Evolutionary conservation across 1,140 invertebrate species (phyloP).

Genomic region (Zophobas atratus): DNA sequence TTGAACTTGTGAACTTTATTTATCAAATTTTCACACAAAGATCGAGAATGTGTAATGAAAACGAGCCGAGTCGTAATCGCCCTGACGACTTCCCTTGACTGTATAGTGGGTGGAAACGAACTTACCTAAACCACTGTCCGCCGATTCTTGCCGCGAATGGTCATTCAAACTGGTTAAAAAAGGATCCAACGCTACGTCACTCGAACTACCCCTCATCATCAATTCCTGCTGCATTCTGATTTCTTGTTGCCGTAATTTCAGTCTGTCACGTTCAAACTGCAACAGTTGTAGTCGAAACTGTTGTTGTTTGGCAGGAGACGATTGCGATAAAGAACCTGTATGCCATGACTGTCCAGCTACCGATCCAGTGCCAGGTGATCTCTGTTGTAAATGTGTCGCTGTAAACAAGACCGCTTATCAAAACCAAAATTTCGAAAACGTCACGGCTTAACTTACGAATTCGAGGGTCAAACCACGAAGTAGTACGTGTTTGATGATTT

Average conservation of each 20-base stretch:
- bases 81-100: no score
- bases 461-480: slow-evolving; percentile 97
- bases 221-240: slow-evolving; percentile 87
- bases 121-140: slow-evolving; percentile 89
- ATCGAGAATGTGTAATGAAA: no score
- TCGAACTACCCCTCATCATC: slow-evolving; percentile 78
- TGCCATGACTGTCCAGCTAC: slow-evolving; percentile 69
- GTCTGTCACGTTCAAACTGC: slow-evolving; percentile 88
- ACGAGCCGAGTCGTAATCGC: no score
- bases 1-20: no score
- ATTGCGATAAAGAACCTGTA: slow-evolving; percentile 66
- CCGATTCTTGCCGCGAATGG: slow-evolving; percentile 93
- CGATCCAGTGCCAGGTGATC: slow-evolving; percentile 52
- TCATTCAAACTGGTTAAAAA: slow-evolving; percentile 86
- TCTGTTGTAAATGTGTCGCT: slow-evolving; percentile 63
- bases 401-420: slow-evolving; percentile 46
- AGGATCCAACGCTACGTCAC: slow-evolving; percentile 79
- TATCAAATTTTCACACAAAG: no score
- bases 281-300: slow-evolving; percentile 86
- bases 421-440: slow-evolving; percentile 1
- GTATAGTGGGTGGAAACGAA: slow-evolving; percentile 61
- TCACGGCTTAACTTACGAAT: slow-evolving; percentile 71
- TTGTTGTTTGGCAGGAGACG: slow-evolving; percentile 81
- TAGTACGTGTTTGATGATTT: slow-evolving; percentile 94
- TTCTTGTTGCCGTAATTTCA: slow-evolving; percentile 91